Evolutionary conservation across 2,888 invertebrate species (phyloP).

Genomic region (Phytoseiulus persimilis): DNA sequence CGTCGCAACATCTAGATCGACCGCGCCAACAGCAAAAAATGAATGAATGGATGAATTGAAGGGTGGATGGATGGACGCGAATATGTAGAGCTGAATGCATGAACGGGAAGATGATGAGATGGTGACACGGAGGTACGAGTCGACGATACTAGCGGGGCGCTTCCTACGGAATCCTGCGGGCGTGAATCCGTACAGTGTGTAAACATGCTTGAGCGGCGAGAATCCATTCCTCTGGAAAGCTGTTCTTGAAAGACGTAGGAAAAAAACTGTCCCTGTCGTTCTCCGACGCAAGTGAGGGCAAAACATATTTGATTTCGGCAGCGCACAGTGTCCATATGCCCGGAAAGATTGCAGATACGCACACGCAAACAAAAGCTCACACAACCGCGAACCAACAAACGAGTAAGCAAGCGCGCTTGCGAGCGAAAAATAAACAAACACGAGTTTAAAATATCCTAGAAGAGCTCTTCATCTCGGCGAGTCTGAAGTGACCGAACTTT

Average conservation of each 20-base stretch:
- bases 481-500: no score
- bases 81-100: no score
- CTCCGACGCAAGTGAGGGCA: not conserved
- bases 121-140: no score
- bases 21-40: no score
- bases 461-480: not conserved
- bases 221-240: not conserved
- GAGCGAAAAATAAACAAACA: not conserved
- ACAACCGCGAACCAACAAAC: not conserved
- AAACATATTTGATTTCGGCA: not conserved
- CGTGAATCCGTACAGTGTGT: no score
- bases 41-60: no score
- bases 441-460: not conserved
- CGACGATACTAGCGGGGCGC: no score
- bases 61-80: no score
- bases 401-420: not conserved
- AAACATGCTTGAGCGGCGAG: not conserved
- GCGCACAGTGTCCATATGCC: not conserved
- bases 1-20: no score
- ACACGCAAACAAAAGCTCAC: not conserved
- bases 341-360: not conserved
- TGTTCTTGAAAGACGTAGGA: not conserved
- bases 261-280: not conserved
- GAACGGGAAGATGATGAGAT: no score
- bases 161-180: no score